A percentile compares a stretch with the other conserved stretches of the same genome.
Evolutionary conservation across 2,888 invertebrate species (phyloP).

Genomic region (Junonia oenone): DNA sequence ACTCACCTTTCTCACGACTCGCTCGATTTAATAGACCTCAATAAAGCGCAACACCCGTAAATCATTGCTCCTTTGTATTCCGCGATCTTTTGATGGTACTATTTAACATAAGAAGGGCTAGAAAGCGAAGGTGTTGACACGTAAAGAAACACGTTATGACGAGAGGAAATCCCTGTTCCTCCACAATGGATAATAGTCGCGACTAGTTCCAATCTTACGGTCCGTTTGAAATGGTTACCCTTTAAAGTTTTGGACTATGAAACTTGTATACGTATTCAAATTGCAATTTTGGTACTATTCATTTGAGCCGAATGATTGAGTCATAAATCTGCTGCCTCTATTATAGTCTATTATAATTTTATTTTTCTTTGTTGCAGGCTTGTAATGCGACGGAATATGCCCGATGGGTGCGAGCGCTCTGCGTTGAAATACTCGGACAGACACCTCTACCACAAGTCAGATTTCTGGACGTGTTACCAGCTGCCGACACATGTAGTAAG

Average conservation of each 20-base stretch:
- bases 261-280: slow-evolving; percentile 30
- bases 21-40: slow-evolving; percentile 65
- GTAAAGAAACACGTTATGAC: slow-evolving; percentile 60
- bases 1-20: slow-evolving; percentile 69
- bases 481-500: slow-evolving; percentile 72
- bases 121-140: slow-evolving; percentile 75
- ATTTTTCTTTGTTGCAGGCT: slow-evolving; percentile 78
- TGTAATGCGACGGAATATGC: slow-evolving; percentile 84
- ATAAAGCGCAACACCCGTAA: slow-evolving; percentile 68
- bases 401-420: slow-evolving; percentile 86
- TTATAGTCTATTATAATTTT: slow-evolving; percentile 29
- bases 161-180: slow-evolving; percentile 29
- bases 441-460: slow-evolving; percentile 86
- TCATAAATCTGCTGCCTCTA: slow-evolving; percentile 36
- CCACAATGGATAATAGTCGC: slow-evolving; percentile 41
- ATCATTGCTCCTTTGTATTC: slow-evolving; percentile 65
- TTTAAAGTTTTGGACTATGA: slow-evolving; percentile 32
- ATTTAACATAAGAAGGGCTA: slow-evolving; percentile 73
- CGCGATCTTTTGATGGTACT: slow-evolving; percentile 61
- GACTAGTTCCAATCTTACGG: slow-evolving; percentile 48
- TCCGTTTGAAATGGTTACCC: slow-evolving; percentile 47
- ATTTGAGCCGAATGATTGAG: slow-evolving; percentile 36
- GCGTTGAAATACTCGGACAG: slow-evolving; percentile 86
- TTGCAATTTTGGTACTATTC: slow-evolving; percentile 24
- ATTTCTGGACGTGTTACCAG: slow-evolving; percentile 84